Conservation (phyloP, 1,140 invertebrate species). For the Hormaphis cornu region DNA sequence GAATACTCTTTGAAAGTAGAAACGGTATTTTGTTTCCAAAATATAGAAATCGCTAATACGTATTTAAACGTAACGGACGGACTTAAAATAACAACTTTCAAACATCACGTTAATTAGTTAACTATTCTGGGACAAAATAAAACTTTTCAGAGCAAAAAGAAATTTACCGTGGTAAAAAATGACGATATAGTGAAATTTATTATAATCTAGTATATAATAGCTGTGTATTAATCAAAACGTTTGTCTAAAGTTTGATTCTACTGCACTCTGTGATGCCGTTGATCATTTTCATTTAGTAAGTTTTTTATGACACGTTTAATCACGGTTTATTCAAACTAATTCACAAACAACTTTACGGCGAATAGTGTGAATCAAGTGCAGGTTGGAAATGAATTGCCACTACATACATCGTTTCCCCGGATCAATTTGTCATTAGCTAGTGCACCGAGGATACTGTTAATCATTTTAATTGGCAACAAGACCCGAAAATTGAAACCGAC, state of each 20-base stretch:
- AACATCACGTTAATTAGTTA: too few species aligned
- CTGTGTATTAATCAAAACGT: background rate
- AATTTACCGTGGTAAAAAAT: too few species aligned
- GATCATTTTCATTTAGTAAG: background rate
- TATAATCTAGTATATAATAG: too few species aligned
- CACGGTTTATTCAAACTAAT: conserved; percentile 11
- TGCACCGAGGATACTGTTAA: background rate
- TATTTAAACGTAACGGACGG: too few species aligned
- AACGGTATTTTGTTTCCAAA: too few species aligned
- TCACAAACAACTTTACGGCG: conserved; percentile 4
- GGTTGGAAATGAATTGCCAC: background rate
- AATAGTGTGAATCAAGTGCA: background rate
- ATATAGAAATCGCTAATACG: too few species aligned
- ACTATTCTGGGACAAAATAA: too few species aligned
- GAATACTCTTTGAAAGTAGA: too few species aligned
- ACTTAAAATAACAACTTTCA: too few species aligned
- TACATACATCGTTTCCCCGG: background rate
- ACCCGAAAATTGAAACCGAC: conserved; percentile 7
- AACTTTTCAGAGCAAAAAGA: too few species aligned
- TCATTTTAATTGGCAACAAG: conserved; percentile 17
- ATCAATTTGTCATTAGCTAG: conserved; percentile 1
- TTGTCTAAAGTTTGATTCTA: background rate
- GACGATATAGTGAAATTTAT: too few species aligned
- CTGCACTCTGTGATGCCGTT: too few species aligned
- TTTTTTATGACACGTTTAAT: background rate